Base-by-base conservation (phyloP, 2,113 vertebrate genomes). In the Felis catus region DNA sequence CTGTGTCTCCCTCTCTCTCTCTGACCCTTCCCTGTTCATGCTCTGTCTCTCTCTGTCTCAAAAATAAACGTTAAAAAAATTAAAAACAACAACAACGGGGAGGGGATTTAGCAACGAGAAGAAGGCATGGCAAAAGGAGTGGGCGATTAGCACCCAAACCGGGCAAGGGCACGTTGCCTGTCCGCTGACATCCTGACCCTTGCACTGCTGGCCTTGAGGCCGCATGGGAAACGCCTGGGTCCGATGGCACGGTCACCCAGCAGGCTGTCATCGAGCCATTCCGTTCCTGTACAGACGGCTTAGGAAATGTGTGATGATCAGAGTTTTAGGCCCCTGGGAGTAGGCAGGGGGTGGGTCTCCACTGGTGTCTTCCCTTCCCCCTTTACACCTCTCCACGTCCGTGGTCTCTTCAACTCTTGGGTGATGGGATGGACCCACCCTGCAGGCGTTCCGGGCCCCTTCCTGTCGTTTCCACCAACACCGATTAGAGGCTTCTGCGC, bases 171-270 rank as follows among this genome's bases (percentile, higher is more conserved):
- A 0, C 13, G n/a, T 27, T 27, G 15, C 58, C n/a, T 76, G 15
- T 33, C 11, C 23, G 4, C 51, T 14, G 13, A 16, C 15, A 4
- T 16, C 39, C 48, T 1, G 48, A 61, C 48, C 63, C 14, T 48
- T 1, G 7, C 5, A 3, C 41, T 13, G 1, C 33, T 21, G 19
- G 5, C 71, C 3, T 31, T 16, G 15, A 74, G 53, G n/a, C 39
- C 12, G 29, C 15, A 4, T 25, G 10, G 8, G 33, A 63, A 48
- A 36, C 51, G 61, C 41, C 45, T 33, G 29, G 61, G 15, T 74
- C n/a, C 0, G 13, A 18, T 21, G 63, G 41, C 23, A 10, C 4
- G 11, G 15, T 13, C 6, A 1, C 55, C 29, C n/a, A 12, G 21
- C 29, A 9, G 29, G 33, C 61, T 65, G 25, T 36, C 19, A 2